A percentile compares a stretch with the other conserved stretches of the same genome.
These are phyloP conservation scores for Synanthedon andrenaeformis DNA, from an alignment of 2,888 invertebrate genomes.

Conservation along the genomic window DNA sequence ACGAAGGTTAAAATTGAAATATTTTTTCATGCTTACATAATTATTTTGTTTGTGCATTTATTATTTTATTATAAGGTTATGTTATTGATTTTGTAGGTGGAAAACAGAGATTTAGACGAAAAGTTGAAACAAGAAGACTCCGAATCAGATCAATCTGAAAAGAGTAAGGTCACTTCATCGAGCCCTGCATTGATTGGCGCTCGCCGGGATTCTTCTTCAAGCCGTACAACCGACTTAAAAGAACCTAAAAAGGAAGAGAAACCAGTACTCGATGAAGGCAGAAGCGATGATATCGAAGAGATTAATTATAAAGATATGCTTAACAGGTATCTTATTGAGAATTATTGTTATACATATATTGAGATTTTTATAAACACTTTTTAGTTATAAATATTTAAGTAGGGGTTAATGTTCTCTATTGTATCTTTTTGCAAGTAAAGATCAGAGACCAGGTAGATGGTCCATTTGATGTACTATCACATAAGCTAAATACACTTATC, in stretches of 20 bases:
- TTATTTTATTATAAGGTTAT: conserved; percentile 62
- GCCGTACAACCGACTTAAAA: conserved; percentile 54
- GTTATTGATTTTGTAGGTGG: conserved; percentile 56
- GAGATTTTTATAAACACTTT: not conserved
- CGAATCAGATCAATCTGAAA: conserved; percentile 73
- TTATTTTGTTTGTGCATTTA: conserved; percentile 8
- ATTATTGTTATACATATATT: not conserved
- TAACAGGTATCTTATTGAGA: conserved; percentile 34
- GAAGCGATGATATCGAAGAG: conserved; percentile 77
- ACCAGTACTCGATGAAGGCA: conserved; percentile 53
- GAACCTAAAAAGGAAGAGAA: conserved; percentile 61
- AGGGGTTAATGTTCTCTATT: not conserved
- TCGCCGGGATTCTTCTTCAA: conserved; percentile 64
- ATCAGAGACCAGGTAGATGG: too few species aligned
- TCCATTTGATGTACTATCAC: too few species aligned
- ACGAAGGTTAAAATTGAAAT: conserved; percentile 45
- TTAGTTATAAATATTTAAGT: not conserved
- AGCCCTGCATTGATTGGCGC: conserved; percentile 68
- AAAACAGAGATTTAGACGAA: conserved; percentile 74
- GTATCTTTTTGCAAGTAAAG: too few species aligned
- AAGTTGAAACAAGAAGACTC: conserved; percentile 75
- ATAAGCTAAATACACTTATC: too few species aligned
- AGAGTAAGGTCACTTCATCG: conserved; percentile 67
- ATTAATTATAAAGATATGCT: conserved; percentile 59
- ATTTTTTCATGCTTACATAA: not conserved